These are phyloP conservation scores for Argentina silus DNA, from an alignment of 2,797 vertebrate genomes.

Conservation along the genomic window DNA sequence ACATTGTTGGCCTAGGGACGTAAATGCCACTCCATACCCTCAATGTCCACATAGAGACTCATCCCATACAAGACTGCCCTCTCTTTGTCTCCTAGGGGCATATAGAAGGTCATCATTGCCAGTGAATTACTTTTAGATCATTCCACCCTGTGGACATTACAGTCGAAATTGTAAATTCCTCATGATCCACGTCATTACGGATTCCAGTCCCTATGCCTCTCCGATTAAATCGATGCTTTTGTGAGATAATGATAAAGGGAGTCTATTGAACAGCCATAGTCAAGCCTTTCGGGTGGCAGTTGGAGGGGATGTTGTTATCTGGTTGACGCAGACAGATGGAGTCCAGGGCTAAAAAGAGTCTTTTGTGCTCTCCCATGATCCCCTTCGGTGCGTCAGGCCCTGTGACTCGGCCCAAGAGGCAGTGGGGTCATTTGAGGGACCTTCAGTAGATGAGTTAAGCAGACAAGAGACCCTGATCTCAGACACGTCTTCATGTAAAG, in stretches of 20 bases:
- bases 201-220: constrained; percentile 65
- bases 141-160: constrained; percentile 66
- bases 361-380: constrained; percentile 67
- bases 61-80: constrained; percentile 55
- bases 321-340: constrained; percentile 48
- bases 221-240: constrained; percentile 75
- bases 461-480: constrained; percentile 7
- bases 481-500: constrained; percentile 10
- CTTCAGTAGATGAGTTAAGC: constrained; percentile 16
- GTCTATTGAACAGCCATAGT: constrained; percentile 61
- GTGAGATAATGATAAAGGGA: constrained; percentile 67
- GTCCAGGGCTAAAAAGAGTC: constrained; percentile 53
- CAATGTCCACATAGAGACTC: constrained; percentile 56
- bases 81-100: constrained; percentile 53
- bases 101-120: constrained; percentile 64
- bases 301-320: constrained; percentile 63
- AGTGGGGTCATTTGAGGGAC: constrained; percentile 31
- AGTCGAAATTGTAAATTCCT: constrained; percentile 66
- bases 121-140: constrained; percentile 65
- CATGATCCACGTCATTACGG: constrained; percentile 63
- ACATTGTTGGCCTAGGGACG: constrained; percentile 56
- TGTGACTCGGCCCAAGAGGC: constrained; percentile 49
- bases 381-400: constrained; percentile 48
- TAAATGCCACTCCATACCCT: constrained; percentile 63
- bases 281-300: constrained; percentile 40